Evolutionary conservation across 2,113 vertebrate genomes (phyloP), one percentile per base, ranked within the genome.

Genomic region (Peromyscus leucopus): DNA sequence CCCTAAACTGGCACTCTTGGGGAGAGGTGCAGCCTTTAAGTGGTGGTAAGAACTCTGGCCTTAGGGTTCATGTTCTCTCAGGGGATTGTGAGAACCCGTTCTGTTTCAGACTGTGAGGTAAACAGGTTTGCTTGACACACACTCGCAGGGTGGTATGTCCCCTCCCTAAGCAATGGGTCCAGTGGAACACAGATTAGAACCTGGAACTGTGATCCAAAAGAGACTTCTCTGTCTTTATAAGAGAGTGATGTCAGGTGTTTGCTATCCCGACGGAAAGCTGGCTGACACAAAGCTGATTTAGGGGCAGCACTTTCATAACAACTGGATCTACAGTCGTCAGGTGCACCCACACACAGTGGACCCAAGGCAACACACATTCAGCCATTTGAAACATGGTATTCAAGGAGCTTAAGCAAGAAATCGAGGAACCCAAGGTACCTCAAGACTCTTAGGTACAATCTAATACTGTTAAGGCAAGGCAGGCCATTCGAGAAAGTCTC

Each of bases 381-480:
- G 5, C 3, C 2, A 7, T 21, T 16, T 39, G 6, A 55, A 71
- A 46, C 4, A 61, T 46, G 28, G 57, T 10, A n/a, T 39, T 21
- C 48, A 31, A 36, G 42, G 2, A 46, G 16, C 4, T 13, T 69
- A 24, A 59, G 39, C 31, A 48, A 57, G 61, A 3, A 0, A 39
- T 26, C 21, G 39, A 46, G 31, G 72, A 46, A 36, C 3, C 46
- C 0, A 13, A 6, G 0, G 78, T 4, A n/a, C 24, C n/a, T 31
- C 0, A 0, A 65, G 78, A 19, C 31, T 8, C 1, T 4, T 28
- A 17, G 0, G 1, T 31, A 36, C 36, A 61, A 1, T 19, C 7
- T 51, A 61, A 63, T 12, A 5, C 2, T 28, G 28, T 82, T 63
- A 0, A 72, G 36, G 31, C 31, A 31, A 4, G 55, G n/a, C 2